These are phyloP conservation scores for Beaufortia kweichowensis DNA, from an alignment of 2,113 vertebrate genomes.

Conservation along the genomic window DNA sequence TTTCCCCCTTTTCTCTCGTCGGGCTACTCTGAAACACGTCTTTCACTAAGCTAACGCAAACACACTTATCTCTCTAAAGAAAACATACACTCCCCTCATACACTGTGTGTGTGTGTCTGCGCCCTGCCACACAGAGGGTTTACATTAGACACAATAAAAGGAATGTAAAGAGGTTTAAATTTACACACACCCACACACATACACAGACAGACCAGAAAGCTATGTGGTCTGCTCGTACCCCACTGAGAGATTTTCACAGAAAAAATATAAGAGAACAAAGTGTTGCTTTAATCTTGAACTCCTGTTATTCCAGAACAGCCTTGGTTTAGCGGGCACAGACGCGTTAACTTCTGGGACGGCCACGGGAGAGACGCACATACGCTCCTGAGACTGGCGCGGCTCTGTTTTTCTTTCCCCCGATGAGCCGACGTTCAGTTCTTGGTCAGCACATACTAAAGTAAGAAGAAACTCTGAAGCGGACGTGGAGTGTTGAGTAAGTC, in stretches of 20 bases:
- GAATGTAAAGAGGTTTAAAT: constrained; percentile 60
- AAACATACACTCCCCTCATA: constrained; percentile 51
- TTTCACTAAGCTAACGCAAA: constrained; percentile 58
- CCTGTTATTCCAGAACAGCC: constrained; percentile 52
- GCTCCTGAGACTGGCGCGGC: constrained; percentile 37
- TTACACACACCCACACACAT: constrained; percentile 37
- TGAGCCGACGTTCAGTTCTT: constrained; percentile 55
- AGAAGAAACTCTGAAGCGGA: constrained; percentile 15
- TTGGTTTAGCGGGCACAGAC: constrained; percentile 37
- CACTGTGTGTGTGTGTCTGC: constrained; percentile 38
- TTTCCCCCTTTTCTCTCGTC: neutral
- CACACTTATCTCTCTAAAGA: constrained; percentile 60
- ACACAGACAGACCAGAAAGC: constrained; percentile 19
- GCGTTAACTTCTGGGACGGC: constrained; percentile 23
- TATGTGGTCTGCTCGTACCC: constrained; percentile 33
- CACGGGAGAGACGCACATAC: constrained; percentile 14
- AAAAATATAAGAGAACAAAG: constrained; percentile 55
- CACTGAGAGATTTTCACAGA: constrained; percentile 56
- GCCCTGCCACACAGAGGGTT: constrained; percentile 49
- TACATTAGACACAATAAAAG: constrained; percentile 63
- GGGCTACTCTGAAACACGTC: constrained; percentile 48
- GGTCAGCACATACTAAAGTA: constrained; percentile 56
- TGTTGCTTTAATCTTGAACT: constrained; percentile 67
- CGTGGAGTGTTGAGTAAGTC: constrained; percentile 43
- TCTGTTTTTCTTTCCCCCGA: constrained; percentile 67